Base-by-base conservation (phyloP, 1,140 invertebrate species). In the Bombus breviceps region DNA sequence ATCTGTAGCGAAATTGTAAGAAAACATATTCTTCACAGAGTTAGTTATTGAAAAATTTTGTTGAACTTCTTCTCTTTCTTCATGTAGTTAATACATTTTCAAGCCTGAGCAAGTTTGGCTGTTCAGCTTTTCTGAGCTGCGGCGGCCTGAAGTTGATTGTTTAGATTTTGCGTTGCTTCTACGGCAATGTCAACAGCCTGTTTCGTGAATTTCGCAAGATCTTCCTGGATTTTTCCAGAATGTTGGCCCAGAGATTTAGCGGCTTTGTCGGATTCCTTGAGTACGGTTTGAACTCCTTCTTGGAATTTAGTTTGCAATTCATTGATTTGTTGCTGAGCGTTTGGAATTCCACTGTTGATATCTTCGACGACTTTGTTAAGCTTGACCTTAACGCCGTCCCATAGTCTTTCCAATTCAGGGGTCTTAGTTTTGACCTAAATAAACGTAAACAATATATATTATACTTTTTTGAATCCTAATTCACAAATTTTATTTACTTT, bases 141-240 rank as follows among this genome's bases (percentile, higher is more conserved):
- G 10, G 81, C 39, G 6, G 88, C 76, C 43, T 92, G 86, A 39
- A 94, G 86, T 47, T 93, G 86, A 13, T 77, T 80, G 39, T 92
- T 93, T 3, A 94, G 72, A 66, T 91, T 93, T 18, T 93, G 83
- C 0, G 92, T 89, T 1, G 93, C 92, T 34, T 94, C 71, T 4
- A 93, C 89, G 8, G 92, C 93, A 43, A 94, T 86, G 22, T 93
- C 92, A 37, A 94, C 88, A 10, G 91, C 92, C n/a, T 93, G 86
- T 81, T 94, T 94, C 3, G 93, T 91, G n/a, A 93, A 89, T 22
- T 92, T 92, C 18, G 91, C 89, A n/a, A 94, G 66, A 10, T 92
- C 92, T 41, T 93, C 93, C 43, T 92, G 91, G 0, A 94, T 85
- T 62, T 90, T 90, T 15, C 71, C 92, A 1, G 93, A 91, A 71